Base-by-base conservation (phyloP, 2,888 invertebrate genomes). In the Microctonus brassicae region DNA sequence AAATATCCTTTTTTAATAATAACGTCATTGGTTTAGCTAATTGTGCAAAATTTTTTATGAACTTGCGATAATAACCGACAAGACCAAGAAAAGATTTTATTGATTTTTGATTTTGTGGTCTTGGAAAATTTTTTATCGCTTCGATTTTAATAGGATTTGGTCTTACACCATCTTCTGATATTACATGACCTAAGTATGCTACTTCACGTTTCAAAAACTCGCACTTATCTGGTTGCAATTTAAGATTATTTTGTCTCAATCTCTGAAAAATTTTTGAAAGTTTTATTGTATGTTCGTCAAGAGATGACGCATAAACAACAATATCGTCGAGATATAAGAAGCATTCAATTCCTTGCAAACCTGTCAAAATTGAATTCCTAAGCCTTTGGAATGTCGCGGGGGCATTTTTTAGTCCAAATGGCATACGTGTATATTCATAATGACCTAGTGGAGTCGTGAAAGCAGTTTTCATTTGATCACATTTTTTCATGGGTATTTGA, bases 11-110 rank as follows among this genome's bases (percentile, higher is more conserved):
- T 39, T 77, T 77, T 0, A 78, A 53, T 0, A 82, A 39, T 7
- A 74, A 60, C 1, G 78, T 79, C 6, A 83, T 22, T 0, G 80
- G 80, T 58, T 74, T 70, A 0, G 80, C 76, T 13, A 78, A 75
- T 36, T 72, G 55, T 1, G 78, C 70, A 52, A 78, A 81, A 24
- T 74, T n/a, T 26, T 29, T 53, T 6, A 81, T 79, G 57, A 80
- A 81, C 39, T 76, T 71, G 1, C 79, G 36, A 11, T 81, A 81
- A 33, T 79, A 82, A 0, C 78, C 74, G 0, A 74, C 66, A 13
- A 80, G 29, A 0, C 79, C 80, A n/a, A 80, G 53, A 22, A 80
- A 80, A 5, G n/a, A n/a, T n/a, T n/a, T n/a, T n/a, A n/a, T n/a
- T n/a, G 9, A 10, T 36, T 36, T 36, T 10, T 9, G 9, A 36